Conservation (phyloP, 2,888 invertebrate genomes). For the Apodemia mormo region DNA sequence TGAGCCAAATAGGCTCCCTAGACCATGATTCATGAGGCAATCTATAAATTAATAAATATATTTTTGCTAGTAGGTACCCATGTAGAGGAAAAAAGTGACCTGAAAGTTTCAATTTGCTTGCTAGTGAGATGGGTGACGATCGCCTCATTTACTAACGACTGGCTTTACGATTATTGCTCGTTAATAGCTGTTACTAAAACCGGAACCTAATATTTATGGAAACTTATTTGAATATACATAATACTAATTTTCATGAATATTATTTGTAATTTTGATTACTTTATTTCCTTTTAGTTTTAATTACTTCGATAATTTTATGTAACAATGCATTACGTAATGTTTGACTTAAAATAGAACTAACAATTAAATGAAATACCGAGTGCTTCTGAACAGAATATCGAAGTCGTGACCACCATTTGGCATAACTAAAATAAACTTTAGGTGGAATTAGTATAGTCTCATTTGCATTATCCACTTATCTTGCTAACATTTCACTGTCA, state of each 20-base stretch:
- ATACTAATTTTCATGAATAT: not conserved
- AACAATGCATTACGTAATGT: slow-evolving; percentile 39
- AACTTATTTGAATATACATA: no score
- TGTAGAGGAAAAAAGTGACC: no score
- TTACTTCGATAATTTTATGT: slow-evolving; percentile 16
- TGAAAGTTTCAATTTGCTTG: no score
- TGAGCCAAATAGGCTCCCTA: no score
- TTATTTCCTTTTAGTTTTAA: not conserved
- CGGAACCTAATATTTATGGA: no score
- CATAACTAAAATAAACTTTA: slow-evolving; percentile 53
- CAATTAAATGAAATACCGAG: slow-evolving; percentile 69
- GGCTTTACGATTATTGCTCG: no score
- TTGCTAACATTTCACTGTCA: slow-evolving; percentile 70
- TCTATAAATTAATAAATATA: no score
- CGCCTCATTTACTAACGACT: no score
- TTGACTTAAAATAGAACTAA: slow-evolving; percentile 51
- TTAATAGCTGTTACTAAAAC: no score
- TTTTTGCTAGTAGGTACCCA: no score
- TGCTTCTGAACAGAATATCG: slow-evolving; percentile 61
- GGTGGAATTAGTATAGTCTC: slow-evolving; percentile 49
- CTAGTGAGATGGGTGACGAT: no score
- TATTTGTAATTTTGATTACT: not conserved
- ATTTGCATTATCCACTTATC: slow-evolving; percentile 57
- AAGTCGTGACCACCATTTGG: slow-evolving; percentile 59
- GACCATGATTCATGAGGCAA: no score